A percentile compares a stretch with the other conserved stretches of the same genome.
phyloP scores from a whole-genome alignment of 2,888 invertebrate genomes.

The Acronicta aceris region DNA sequence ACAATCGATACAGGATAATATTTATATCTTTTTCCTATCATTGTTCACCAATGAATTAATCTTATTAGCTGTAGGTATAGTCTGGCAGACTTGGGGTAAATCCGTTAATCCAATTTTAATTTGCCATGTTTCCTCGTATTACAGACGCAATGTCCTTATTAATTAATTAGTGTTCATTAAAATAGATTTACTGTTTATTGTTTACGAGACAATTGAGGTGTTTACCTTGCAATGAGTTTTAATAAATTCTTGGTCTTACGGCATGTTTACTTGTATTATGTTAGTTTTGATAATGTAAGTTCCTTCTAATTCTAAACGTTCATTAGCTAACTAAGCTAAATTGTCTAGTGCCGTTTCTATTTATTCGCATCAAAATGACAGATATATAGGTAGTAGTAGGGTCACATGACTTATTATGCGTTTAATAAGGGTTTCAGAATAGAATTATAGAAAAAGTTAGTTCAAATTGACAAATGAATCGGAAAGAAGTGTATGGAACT shows the following conservation, averaged over 20 bases:
- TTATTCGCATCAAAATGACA: too few species aligned
- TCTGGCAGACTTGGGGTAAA: constrained; percentile 31
- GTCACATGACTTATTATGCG: too few species aligned
- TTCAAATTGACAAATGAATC: too few species aligned
- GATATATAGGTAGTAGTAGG: too few species aligned
- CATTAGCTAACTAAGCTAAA: too few species aligned
- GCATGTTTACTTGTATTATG: not conserved
- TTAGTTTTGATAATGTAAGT: not conserved
- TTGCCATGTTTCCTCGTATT: constrained; percentile 37
- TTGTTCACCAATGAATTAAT: constrained; percentile 12
- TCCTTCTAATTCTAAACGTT: too few species aligned
- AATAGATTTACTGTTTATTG: constrained; percentile 19
- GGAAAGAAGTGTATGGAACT: too few species aligned
- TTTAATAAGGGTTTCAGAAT: too few species aligned
- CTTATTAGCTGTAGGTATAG: constrained; percentile 4
- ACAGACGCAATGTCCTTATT: constrained; percentile 10
- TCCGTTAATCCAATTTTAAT: constrained; percentile 40
- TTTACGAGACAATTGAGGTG: constrained; percentile 17
- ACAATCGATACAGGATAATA: too few species aligned
- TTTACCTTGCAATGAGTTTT: constrained; percentile 4
- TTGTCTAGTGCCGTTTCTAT: too few species aligned
- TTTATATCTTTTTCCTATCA: constrained; percentile 5
- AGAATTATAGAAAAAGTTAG: too few species aligned
- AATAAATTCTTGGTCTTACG: constrained; percentile 10
- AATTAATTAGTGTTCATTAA: constrained; percentile 28